Base-by-base conservation (phyloP, 2,888 invertebrate genomes). In the Cosmia trapezina region DNA sequence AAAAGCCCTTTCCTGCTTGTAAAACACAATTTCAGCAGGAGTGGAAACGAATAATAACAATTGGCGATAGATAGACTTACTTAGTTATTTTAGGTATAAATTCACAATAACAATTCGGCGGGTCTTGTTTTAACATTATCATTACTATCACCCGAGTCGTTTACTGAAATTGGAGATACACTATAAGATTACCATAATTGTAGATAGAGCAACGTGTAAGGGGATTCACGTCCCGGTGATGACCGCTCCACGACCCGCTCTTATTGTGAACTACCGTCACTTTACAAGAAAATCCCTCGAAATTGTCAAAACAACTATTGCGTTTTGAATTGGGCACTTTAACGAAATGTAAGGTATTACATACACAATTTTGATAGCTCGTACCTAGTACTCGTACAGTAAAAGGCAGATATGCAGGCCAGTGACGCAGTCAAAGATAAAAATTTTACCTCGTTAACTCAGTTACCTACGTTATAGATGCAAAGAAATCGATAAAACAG, bases 131-230 rank as follows among this genome's bases (percentile, higher is more conserved):
- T 83, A 84, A 82, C 81, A 83, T 84, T 83, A 81, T 81, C 78
- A 85, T 83, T 82, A 87, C 68, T 65, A 76, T 87, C 87, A 85
- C 79, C 87, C 83, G 73, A 83, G 85, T 85, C 89, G 89, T 92
- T 93, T 90, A 86, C 91, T 87, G 89, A 89, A 92, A 93, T 92
- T 91, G 93, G 88, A 90, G 85, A 86, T 84, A 89, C 90, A 91
- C 80, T 83, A 91, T 94, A 93, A 92, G 84, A 94, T 94, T 93
- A 94, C 88, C 91, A 93, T 94, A 93, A 94, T 89, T 88, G 91
- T 89, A 86, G 83, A 89, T 87, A 87, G 71, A 83, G 86, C 85
- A 85, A 80, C 76, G 80, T 87, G 87, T 85, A 87, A 88, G 86
- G 86, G 90, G 89, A 86, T 90, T 89, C 86, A 83, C 81, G 81